These are phyloP conservation scores for Manis pentadactyla DNA, from an alignment of 2,797 vertebrate genomes.

Conservation along the genomic window DNA sequence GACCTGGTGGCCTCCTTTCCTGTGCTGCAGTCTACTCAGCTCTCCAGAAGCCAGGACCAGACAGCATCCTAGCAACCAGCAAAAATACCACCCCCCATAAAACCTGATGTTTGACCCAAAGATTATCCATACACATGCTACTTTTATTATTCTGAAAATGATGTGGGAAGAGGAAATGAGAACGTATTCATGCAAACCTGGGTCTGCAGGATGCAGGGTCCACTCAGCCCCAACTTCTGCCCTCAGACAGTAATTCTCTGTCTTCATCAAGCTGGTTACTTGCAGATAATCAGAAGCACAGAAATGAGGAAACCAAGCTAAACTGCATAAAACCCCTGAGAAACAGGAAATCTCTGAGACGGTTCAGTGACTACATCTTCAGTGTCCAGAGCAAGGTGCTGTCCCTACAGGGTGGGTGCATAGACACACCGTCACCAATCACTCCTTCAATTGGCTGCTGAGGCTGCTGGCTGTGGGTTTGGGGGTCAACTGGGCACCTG, in stretches of 20 bases:
- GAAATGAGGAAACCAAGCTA: neutral
- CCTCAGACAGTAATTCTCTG: neutral
- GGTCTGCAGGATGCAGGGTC: neutral
- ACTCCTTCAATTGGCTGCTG: accelerated
- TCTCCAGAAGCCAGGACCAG: neutral
- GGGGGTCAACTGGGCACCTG: accelerated
- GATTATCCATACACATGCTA: accelerated
- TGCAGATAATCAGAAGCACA: no score
- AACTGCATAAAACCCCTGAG: no score
- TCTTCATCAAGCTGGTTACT: neutral
- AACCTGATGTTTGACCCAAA: neutral
- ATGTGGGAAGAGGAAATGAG: neutral
- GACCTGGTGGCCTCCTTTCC: no score
- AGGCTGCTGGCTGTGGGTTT: accelerated
- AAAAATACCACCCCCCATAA: no score
- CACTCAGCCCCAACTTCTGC: accelerated
- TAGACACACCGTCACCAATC: accelerated
- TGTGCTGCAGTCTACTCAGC: accelerated
- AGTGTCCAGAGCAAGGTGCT: accelerated
- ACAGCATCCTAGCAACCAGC: neutral
- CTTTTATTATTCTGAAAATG: neutral
- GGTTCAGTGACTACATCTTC: accelerated
- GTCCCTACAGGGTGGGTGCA: accelerated
- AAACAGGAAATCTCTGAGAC: neutral
- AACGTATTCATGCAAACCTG: accelerated